Base-by-base conservation (phyloP, 2,888 invertebrate species). In the Netelia virgata region DNA sequence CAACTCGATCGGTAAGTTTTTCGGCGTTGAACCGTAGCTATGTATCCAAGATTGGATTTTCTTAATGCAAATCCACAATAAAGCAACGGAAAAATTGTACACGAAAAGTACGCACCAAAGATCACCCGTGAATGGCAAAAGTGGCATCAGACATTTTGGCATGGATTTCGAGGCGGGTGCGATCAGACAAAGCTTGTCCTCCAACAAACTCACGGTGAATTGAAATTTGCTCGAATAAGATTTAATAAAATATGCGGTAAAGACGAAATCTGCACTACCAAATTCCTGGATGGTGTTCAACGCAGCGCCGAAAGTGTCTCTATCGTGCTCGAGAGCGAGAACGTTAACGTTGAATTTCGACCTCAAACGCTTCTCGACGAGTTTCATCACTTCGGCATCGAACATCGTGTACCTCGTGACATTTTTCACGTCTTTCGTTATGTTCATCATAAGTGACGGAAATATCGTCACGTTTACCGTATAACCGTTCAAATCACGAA, bases 131-230 rank as follows among this genome's bases (percentile, higher is more conserved):
- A 91, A 91, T 0, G 91, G 90, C 18, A 88, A 3, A 6, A 91
- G 63, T 0, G 89, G 89, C 89, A 90, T 89, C 18, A 89, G 86
- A 0, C 85, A 88, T 61, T 88, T 90, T 0, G 91, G 88, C 3
- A 91, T 43, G 0, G 80, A 50, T 0, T 88, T 86, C 1, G 87
- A 79, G 0, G 89, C 85, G 0, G 86, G 89, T 6, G 87, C 87
- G 3, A 91, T 78, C 14, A 91, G 80, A 55, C 91, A 91, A 1
- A 90, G 18, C 64, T 86, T 88, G 70, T 91, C 91, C 8, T 89
- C 84, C 18, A 81, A 85, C 6, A 90, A 41, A 0, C 87, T 75
- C 0, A 72, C 36, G 0, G 89, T 90, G 23, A 90, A 91, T 11
- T 87, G 86, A 16, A 87, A 88, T 0, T 43, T 3, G 1, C 43